Evolutionary conservation across 2,797 vertebrate species (phyloP).

Genomic region (Rhincodon typus): DNA sequence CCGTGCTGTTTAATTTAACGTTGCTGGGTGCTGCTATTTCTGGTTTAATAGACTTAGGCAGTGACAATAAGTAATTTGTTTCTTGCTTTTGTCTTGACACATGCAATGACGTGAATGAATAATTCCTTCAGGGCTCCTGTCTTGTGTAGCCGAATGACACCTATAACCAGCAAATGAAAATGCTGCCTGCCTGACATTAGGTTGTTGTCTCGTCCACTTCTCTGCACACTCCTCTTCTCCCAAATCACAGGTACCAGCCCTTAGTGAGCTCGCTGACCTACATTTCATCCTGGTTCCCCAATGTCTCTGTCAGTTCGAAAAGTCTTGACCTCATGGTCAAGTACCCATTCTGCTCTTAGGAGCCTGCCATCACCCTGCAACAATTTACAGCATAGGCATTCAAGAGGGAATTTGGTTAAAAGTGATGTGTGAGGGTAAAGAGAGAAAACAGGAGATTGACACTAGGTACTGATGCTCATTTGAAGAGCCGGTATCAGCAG

Average conservation of each 20-base stretch:
- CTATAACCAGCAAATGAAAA: background rate
- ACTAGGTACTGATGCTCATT: too few relatives aligned
- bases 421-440: too few relatives aligned
- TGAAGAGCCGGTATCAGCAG: too few relatives aligned
- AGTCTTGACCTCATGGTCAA: background rate
- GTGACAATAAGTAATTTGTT: conserved; percentile 29
- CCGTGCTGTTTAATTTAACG: background rate
- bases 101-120: background rate
- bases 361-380: background rate
- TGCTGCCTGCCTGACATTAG: background rate
- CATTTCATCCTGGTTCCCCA: background rate
- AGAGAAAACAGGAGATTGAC: too few relatives aligned
- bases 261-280: background rate
- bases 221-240: background rate
- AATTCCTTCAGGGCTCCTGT: background rate
- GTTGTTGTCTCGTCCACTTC: background rate
- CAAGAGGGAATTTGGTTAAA: too few relatives aligned
- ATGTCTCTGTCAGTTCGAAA: background rate
- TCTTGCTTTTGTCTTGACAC: conserved; percentile 16
- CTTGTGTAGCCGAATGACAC: background rate
- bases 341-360: background rate
- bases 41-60: conserved; percentile 9
- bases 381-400: too few relatives aligned
- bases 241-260: background rate
- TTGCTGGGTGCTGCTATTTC: conserved; percentile 20